A percentile compares a stretch with the other conserved stretches of the same genome.
These are phyloP conservation scores for Wasmannia auropunctata DNA, from an alignment of 1,140 invertebrate species.

Conservation along the genomic window DNA sequence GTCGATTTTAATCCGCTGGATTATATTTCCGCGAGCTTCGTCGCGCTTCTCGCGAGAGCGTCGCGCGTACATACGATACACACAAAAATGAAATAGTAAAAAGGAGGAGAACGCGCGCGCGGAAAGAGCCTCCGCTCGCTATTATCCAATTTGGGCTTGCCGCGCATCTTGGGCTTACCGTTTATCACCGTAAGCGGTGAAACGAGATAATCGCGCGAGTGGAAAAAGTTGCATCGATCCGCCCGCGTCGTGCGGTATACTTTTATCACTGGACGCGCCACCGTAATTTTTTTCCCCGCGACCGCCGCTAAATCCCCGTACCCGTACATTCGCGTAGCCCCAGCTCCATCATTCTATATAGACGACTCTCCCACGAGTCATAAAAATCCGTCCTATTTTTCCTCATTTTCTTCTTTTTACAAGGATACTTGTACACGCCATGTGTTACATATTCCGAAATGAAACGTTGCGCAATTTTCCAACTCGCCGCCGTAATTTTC, in stretches of 20 bases:
- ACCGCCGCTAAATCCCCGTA: background rate
- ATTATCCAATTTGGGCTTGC: slow-evolving; percentile 25
- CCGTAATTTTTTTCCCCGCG: slow-evolving; percentile 24
- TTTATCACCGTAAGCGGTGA: slow-evolving; percentile 28
- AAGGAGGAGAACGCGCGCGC: too few species aligned
- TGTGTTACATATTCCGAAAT: background rate
- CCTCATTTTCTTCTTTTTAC: background rate
- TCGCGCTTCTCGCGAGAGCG: background rate
- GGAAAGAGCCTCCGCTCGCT: background rate
- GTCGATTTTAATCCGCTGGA: background rate
- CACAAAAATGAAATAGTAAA: background rate
- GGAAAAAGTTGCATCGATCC: slow-evolving; percentile 49
- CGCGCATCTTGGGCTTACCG: background rate
- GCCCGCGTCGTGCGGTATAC: background rate
- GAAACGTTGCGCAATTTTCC: background rate
- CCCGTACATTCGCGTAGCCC: background rate
- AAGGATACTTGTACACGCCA: background rate
- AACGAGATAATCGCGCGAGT: slow-evolving; percentile 42
- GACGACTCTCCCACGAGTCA: slow-evolving; percentile 2
- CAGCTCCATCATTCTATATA: background rate
- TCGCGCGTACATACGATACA: background rate
- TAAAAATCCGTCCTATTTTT: background rate
- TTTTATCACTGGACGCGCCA: slow-evolving; percentile 32
- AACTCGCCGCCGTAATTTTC: background rate
- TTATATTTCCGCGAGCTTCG: background rate